Percentiles rank a stretch among this genome's conserved stretches.
phyloP scores from a whole-genome alignment of 1,140 invertebrate species.

The Sycophaga agraensis region DNA sequence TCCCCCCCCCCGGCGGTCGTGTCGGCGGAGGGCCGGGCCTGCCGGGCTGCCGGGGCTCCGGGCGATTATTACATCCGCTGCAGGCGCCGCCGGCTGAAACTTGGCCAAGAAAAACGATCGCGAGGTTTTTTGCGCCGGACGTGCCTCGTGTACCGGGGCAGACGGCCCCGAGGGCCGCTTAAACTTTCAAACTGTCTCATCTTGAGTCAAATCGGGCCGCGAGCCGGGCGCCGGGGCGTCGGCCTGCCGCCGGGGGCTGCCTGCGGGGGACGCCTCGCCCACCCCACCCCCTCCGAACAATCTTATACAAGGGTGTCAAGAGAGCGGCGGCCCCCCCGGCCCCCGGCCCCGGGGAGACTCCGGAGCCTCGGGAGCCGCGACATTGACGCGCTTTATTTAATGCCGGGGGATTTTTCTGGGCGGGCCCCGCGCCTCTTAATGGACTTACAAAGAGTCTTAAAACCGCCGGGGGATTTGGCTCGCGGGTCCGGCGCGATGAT shows the following conservation, averaged over 20 bases:
- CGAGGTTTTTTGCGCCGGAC: conserved; percentile 7
- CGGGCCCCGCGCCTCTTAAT: too few relatives aligned
- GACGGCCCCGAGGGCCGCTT: neutral
- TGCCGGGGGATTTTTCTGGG: neutral
- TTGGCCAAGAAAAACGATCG: conserved; percentile 27
- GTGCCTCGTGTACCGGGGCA: conserved; percentile 19
- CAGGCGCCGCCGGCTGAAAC: neutral
- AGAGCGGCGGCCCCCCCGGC: too few relatives aligned
- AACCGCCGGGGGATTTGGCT: neutral
- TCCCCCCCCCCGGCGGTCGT: too few relatives aligned
- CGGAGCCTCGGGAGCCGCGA: neutral
- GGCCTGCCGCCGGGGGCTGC: too few relatives aligned
- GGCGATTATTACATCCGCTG: conserved; percentile 24
- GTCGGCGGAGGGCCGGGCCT: too few relatives aligned
- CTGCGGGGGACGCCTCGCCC: too few relatives aligned
- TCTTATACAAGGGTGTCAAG: neutral
- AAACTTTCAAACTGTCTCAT: conserved; percentile 29
- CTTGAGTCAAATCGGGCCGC: conserved; percentile 9
- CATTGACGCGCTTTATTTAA: conserved; percentile 10
- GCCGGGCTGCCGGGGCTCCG: too few relatives aligned
- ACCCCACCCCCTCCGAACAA: too few relatives aligned
- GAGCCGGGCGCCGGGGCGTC: neutral
- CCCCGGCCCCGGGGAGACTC: too few relatives aligned
- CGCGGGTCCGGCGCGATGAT: neutral
- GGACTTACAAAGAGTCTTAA: conserved; percentile 12